These are phyloP conservation scores for Fratercula arctica DNA, from an alignment of 2,797 vertebrate genomes.

Conservation along the genomic window DNA sequence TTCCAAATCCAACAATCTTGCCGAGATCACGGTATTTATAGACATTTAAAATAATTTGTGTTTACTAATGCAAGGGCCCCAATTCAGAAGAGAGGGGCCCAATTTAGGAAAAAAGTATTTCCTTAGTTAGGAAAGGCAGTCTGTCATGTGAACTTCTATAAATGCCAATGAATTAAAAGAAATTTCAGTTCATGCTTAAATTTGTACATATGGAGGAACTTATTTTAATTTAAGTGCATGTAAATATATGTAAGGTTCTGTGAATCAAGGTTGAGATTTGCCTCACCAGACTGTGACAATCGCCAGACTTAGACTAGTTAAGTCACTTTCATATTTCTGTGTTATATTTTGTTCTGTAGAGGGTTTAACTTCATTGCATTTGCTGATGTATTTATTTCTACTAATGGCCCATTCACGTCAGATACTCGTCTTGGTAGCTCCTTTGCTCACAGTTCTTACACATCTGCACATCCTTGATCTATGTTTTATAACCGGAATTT, in stretches of 20 bases:
- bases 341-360: not conserved
- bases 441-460: not conserved
- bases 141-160: not conserved
- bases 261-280: slow-evolving; percentile 5
- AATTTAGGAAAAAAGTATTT: not conserved
- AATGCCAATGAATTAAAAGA: not conserved
- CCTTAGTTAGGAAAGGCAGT: not conserved
- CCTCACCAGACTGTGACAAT: not conserved
- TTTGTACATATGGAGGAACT: not conserved
- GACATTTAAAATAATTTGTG: not conserved
- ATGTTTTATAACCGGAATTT: slow-evolving; percentile 4
- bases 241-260: not conserved
- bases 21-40: not conserved
- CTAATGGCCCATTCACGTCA: not conserved
- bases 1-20: not conserved
- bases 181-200: not conserved
- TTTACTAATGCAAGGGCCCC: not conserved
- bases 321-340: not conserved
- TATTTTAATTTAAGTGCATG: not conserved
- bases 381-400: slow-evolving; percentile 2
- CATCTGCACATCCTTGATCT: not conserved
- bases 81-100: not conserved
- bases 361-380: not conserved
- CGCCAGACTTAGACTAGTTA: not conserved
- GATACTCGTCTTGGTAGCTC: not conserved